Evolutionary conservation across 2,888 invertebrate genomes (phyloP), one percentile per base, ranked within the genome.

Genomic region (Chaitophorus viminalis): DNA sequence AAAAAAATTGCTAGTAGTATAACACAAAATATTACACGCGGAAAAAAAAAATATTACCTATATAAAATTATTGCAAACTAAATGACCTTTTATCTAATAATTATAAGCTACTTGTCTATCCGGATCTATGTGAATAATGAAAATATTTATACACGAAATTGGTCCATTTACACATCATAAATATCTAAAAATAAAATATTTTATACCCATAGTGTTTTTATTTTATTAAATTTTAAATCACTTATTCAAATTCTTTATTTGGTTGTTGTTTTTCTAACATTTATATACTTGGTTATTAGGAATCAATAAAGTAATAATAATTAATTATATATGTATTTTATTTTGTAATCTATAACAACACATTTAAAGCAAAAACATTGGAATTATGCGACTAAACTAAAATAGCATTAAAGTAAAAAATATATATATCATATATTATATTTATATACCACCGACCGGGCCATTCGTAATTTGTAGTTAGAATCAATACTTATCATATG

Each of bases 101-200:
- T 87, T 21, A n/a, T 81, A 81, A 86, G 87, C 72, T 86, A 86
- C 29, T 39, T 29, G 54, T 85, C 33, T 25, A 39, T 68, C 21
- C 33, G 85, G 85, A 86, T 36, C 78, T 86, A 79, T 70, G 54
- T 78, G 78, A 86, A 86, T 70, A 36, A 70, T 54, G 86, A 72
- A 74, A 86, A 81, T 74, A 74, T 87, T 74, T 87, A 87, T 87
- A 87, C 87, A 87, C n/a, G 52, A 78, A 87, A 87, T 87, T 87
- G 87, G 87, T 87, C 87, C 87, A 87, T 87, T 87, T 87, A 87
- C 60, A 87, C 87, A 75, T 87, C 78, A 79, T 79, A 81, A 81
- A 74, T 81, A 87, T 81, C 87, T 87, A 87, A 87, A 86, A 87
- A 87, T 87, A 87, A 87, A 87, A 87, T 87, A 87, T 87, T 87